These are phyloP conservation scores for Heliconius eleuchia DNA, from an alignment of 1,140 invertebrate species.

Conservation along the genomic window DNA sequence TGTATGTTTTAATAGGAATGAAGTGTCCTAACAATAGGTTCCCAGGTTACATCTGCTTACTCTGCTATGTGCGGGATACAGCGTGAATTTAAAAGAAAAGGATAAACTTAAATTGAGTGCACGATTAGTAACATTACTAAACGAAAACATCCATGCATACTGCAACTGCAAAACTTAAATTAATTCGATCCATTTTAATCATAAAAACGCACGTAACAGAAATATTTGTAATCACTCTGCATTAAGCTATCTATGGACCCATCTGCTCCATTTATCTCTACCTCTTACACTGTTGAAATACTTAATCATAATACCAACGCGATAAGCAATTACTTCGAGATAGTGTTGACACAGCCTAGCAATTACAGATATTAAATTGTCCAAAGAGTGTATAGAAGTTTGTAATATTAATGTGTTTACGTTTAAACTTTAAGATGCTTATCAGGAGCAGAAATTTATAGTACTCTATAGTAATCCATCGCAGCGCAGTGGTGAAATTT, in stretches of 20 bases:
- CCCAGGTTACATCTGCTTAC: too few relatives aligned
- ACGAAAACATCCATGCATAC: too few relatives aligned
- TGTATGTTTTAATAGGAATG: too few relatives aligned
- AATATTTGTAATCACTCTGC: constrained; percentile 10
- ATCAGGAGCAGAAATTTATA: not conserved
- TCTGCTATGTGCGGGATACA: too few relatives aligned
- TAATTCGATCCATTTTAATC: not conserved
- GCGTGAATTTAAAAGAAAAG: too few relatives aligned
- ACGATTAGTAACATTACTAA: too few relatives aligned
- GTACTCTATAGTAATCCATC: not conserved
- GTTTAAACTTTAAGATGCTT: not conserved
- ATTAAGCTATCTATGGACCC: constrained; percentile 6
- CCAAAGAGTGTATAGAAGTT: constrained; percentile 3
- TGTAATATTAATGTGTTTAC: constrained; percentile 3
- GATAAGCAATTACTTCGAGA: constrained; percentile 8
- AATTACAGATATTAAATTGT: constrained; percentile 13
- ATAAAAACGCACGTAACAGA: not conserved
- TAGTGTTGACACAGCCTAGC: constrained; percentile 14
- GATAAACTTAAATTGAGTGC: too few relatives aligned
- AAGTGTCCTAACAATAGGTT: too few relatives aligned
- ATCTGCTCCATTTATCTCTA: constrained; percentile 5
- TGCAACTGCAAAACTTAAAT: too few relatives aligned
- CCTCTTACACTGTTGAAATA: constrained; percentile 5
- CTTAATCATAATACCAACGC: constrained; percentile 3
- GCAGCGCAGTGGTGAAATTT: not conserved